These are phyloP conservation scores for Elmis aenea DNA, from an alignment of 2,888 invertebrate genomes.

Conservation along the genomic window DNA sequence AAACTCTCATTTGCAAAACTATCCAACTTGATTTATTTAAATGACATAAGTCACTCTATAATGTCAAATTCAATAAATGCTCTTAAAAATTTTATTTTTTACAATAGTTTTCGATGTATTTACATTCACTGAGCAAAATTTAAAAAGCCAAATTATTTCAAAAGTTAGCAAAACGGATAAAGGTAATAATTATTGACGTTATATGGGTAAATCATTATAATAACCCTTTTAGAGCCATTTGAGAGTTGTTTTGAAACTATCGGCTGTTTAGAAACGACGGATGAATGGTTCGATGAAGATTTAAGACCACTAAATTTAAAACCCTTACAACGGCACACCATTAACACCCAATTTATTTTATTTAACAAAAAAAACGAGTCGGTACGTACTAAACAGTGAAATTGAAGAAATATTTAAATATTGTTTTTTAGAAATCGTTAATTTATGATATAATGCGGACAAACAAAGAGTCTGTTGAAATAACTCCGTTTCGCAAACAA, in stretches of 20 bases:
- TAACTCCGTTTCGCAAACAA: slow-evolving; percentile 32
- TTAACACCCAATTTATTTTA: slow-evolving; percentile 43
- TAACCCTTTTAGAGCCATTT: slow-evolving; percentile 26
- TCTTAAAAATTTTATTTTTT: slow-evolving; percentile 5
- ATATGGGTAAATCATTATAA: not conserved
- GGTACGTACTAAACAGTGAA: slow-evolving; percentile 13
- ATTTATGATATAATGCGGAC: slow-evolving; percentile 14
- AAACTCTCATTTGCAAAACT: too few species aligned
- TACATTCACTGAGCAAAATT: not conserved
- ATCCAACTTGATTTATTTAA: too few species aligned
- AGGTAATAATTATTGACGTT: too few species aligned
- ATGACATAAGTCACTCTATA: slow-evolving; percentile 3
- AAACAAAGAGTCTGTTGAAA: slow-evolving; percentile 28
- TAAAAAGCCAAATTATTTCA: slow-evolving; percentile 2
- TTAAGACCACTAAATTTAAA: slow-evolving; percentile 40
- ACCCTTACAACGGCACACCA: slow-evolving; percentile 41
- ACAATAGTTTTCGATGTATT: slow-evolving; percentile 1
- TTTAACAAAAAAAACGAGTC: slow-evolving; percentile 28
- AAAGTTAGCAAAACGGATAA: too few species aligned
- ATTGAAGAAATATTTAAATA: slow-evolving; percentile 5
- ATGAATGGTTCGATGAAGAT: slow-evolving; percentile 41
- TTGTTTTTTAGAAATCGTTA: slow-evolving; percentile 3
- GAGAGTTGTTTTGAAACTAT: slow-evolving; percentile 41
- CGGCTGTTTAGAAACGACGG: slow-evolving; percentile 41
- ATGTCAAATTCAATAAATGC: slow-evolving; percentile 15